Evolutionary conservation across 1,140 invertebrate species (phyloP).

Genomic region (Leptinotarsa lineolata): DNA sequence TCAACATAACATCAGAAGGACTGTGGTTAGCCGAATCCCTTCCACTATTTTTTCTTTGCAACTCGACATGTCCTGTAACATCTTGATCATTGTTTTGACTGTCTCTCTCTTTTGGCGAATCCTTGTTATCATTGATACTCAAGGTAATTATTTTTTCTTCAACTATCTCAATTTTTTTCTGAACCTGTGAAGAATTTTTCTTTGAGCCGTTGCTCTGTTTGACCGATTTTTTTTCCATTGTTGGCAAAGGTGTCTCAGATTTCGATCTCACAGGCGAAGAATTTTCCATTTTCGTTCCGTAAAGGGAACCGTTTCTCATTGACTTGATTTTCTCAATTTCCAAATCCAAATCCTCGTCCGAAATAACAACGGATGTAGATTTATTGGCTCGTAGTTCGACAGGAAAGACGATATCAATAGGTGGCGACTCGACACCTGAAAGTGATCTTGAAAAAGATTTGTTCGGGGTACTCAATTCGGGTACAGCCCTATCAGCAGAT

Average conservation of each 20-base stretch:
- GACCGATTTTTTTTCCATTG: background rate
- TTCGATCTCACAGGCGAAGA: background rate
- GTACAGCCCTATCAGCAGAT: background rate
- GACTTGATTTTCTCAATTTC: slow-evolving; percentile 61
- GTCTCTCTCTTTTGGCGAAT: slow-evolving; percentile 15
- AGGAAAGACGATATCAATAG: slow-evolving; percentile 64
- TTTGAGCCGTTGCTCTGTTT: slow-evolving; percentile 16
- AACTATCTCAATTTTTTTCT: slow-evolving; percentile 30
- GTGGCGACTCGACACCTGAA: slow-evolving; percentile 60
- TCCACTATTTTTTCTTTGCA: slow-evolving; percentile 60
- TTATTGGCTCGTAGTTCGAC: slow-evolving; percentile 57
- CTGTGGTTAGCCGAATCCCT: slow-evolving; percentile 72
- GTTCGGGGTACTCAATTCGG: slow-evolving; percentile 14
- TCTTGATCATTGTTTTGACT: slow-evolving; percentile 22
- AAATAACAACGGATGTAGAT: slow-evolving; percentile 61
- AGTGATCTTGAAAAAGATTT: slow-evolving; percentile 44
- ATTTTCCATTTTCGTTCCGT: background rate
- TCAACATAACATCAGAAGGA: slow-evolving; percentile 67
- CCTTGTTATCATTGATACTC: slow-evolving; percentile 51
- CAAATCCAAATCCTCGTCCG: slow-evolving; percentile 64
- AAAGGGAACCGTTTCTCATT: slow-evolving; percentile 32
- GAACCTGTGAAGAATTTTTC: slow-evolving; percentile 6
- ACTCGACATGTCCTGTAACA: slow-evolving; percentile 42
- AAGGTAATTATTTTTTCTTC: slow-evolving; percentile 54
- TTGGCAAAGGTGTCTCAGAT: slow-evolving; percentile 26